Evolutionary conservation across 2,888 invertebrate genomes (phyloP).

Genomic region (Eucriotettix oculatus): DNA sequence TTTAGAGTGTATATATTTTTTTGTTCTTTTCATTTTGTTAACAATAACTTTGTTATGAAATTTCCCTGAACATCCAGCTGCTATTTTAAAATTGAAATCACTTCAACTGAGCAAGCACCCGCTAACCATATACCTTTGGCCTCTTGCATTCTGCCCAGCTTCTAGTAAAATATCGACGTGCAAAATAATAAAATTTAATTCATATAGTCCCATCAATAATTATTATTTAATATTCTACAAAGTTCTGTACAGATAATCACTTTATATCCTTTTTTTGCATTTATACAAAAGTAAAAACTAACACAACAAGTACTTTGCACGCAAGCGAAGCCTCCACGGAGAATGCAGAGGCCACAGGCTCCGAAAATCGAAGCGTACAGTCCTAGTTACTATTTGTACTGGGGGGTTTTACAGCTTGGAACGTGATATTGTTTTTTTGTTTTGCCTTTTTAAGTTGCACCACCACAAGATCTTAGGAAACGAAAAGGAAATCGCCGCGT

Average conservation of each 20-base stretch:
- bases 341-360: constrained; percentile 3
- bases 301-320: constrained; percentile 13
- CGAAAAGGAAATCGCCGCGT: constrained; percentile 5
- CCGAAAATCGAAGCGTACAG: not conserved
- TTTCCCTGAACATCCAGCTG: constrained; percentile 10
- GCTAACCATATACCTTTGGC: constrained; percentile 1
- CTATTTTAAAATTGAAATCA: not conserved
- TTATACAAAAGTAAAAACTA: constrained; percentile 18
- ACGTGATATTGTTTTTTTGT: constrained; percentile 1
- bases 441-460: constrained; percentile 4
- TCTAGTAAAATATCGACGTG: constrained; percentile 8
- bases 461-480: constrained; percentile 9
- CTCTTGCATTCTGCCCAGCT: constrained; percentile 8
- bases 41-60: constrained; percentile 7
- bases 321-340: constrained; percentile 6
- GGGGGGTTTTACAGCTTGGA: constrained; percentile 4
- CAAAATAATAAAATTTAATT: constrained; percentile 12
- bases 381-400: constrained; percentile 8
- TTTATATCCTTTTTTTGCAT: constrained; percentile 15
- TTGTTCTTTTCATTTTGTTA: constrained; percentile 2
- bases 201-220: constrained; percentile 15
- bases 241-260: constrained; percentile 34
- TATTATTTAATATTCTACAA: constrained; percentile 42
- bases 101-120: constrained; percentile 2
- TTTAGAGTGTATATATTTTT: not conserved